A percentile compares a stretch with the other conserved stretches of the same genome.
Evolutionary conservation across 2,888 invertebrate genomes (phyloP).

Genomic region (Lepidochitona cinerea): DNA sequence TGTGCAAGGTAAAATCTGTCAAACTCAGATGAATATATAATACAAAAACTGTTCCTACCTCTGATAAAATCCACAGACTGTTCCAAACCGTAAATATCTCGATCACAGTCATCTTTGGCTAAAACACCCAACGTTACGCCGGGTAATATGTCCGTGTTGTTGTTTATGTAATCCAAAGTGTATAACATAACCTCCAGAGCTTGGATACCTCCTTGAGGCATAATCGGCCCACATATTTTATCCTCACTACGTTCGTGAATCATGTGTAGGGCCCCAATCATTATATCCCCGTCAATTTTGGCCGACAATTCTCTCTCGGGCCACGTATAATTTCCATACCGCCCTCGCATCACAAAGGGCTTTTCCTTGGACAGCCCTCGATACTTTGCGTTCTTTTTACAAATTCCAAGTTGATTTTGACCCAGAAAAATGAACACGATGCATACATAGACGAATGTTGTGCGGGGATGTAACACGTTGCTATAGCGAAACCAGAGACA

Average conservation of each 20-base stretch:
- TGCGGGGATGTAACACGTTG: too few species aligned
- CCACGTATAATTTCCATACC: conserved; percentile 62
- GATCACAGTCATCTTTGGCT: conserved; percentile 94
- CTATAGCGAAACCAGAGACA: too few species aligned
- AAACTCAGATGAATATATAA: too few species aligned
- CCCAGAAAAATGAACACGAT: too few species aligned
- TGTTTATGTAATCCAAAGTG: conserved; percentile 84
- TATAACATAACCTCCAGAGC: conserved; percentile 94
- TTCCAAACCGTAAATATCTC: conserved; percentile 94
- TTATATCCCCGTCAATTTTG: conserved; percentile 88
- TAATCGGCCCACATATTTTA: conserved; percentile 90
- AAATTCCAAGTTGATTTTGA: too few species aligned
- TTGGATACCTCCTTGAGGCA: conserved; percentile 87
- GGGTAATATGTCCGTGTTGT: conserved; percentile 77
- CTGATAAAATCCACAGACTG: conserved; percentile 97
- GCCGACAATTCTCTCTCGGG: conserved; percentile 76
- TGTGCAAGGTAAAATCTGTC: background rate
- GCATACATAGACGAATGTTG: too few species aligned
- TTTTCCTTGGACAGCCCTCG: conserved; percentile 22
- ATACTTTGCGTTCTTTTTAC: conserved; percentile 2
- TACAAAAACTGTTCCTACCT: conserved; percentile 77
- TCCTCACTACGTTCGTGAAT: conserved; percentile 88
- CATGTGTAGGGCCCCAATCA: conserved; percentile 95
- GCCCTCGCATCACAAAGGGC: conserved; percentile 32
- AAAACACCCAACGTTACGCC: conserved; percentile 88